These are phyloP conservation scores for Trichoplusia ni DNA, from an alignment of 1,140 invertebrate species.

Conservation along the genomic window DNA sequence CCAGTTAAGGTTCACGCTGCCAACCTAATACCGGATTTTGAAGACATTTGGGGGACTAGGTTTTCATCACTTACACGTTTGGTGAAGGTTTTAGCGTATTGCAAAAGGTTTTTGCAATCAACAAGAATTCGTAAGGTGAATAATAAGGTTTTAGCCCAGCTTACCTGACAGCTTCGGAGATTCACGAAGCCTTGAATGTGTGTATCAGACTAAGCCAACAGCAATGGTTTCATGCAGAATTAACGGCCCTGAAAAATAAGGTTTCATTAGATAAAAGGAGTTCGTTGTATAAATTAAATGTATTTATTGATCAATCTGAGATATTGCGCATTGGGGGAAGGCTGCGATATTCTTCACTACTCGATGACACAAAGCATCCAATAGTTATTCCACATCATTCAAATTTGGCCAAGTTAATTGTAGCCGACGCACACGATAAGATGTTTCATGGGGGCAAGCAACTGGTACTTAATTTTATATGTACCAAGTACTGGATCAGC, in stretches of 20 bases:
- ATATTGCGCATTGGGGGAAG: slow-evolving; percentile 4
- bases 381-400: slow-evolving; percentile 2
- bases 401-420: not conserved
- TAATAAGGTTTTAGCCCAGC: no score
- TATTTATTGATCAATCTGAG: not conserved
- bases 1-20: not conserved
- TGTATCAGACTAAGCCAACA: slow-evolving; percentile 7
- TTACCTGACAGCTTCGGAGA: slow-evolving; percentile 4
- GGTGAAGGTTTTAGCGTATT: slow-evolving; percentile 13
- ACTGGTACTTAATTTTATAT: slow-evolving; percentile 3
- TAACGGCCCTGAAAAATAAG: not conserved
- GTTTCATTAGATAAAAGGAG: not conserved
- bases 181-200: not conserved
- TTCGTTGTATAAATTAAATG: not conserved
- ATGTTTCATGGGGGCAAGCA: slow-evolving; percentile 17
- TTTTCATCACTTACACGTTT: slow-evolving; percentile 13
- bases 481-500: slow-evolving; percentile 11
- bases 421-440: slow-evolving; percentile 13
- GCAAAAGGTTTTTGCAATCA: not conserved
- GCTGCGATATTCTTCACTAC: not conserved
- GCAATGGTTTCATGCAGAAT: slow-evolving; percentile 1
- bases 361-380: slow-evolving; percentile 11
- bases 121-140: not conserved
- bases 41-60: not conserved
- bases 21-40: not conserved